Evolutionary conservation across 2,888 invertebrate genomes (phyloP).

Genomic region (Portevinia maculata): DNA sequence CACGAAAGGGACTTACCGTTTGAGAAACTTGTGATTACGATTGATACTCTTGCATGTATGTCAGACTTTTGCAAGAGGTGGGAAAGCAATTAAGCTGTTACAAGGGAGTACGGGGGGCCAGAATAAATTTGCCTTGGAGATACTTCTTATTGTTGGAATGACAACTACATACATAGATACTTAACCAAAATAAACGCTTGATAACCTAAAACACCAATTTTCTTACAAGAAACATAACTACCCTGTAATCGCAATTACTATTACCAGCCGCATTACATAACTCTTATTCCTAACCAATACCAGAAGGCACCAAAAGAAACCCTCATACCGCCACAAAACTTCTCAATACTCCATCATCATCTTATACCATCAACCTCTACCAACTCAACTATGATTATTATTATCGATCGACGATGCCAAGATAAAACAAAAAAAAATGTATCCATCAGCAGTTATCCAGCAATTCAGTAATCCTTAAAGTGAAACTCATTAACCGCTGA

Average conservation of each 20-base stretch:
- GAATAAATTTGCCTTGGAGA: too few relatives aligned
- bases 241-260: conserved; percentile 30
- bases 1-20: too few relatives aligned
- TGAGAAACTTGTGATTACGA: too few relatives aligned
- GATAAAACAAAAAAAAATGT: conserved; percentile 35
- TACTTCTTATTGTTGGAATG: too few relatives aligned
- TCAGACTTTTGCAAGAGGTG: too few relatives aligned
- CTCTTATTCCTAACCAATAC: conserved; percentile 12
- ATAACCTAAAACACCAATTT: too few relatives aligned
- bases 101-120: too few relatives aligned
- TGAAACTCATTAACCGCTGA: conserved; percentile 73
- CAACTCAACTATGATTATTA: conserved; percentile 44
- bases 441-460: conserved; percentile 44
- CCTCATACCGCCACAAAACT: neutral
- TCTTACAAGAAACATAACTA: neutral
- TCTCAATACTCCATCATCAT: conserved; percentile 14
- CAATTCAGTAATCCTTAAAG: conserved; percentile 60
- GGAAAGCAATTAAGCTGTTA: too few relatives aligned
- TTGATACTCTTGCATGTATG: too few relatives aligned
- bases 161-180: too few relatives aligned
- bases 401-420: conserved; percentile 34
- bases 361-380: neutral
- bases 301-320: neutral
- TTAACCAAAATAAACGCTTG: too few relatives aligned
- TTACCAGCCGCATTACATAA: conserved; percentile 46